phyloP scores from a whole-genome alignment of 1,140 invertebrate genomes.

The Leptinotarsa texana region DNA sequence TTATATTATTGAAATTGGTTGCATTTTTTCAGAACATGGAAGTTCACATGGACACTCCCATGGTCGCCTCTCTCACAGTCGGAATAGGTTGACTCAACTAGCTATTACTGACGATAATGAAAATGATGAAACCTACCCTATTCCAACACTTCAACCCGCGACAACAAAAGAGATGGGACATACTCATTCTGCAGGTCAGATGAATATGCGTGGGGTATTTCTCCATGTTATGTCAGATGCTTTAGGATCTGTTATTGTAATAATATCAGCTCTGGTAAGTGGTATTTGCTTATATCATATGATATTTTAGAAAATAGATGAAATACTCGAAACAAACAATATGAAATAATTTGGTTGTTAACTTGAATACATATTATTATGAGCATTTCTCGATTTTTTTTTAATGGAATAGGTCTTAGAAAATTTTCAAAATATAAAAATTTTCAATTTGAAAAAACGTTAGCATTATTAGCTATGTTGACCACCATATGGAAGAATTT shows the following conservation, averaged over 20 bases:
- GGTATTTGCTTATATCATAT: neutral
- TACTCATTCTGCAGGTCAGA: constrained; percentile 70
- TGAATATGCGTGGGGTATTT: constrained; percentile 98
- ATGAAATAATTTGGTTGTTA: no score
- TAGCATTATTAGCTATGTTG: no score
- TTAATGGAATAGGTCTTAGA: no score
- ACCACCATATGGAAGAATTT: no score
- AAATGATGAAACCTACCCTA: constrained; percentile 73
- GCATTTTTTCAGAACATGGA: constrained; percentile 69
- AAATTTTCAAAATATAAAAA: no score
- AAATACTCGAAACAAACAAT: no score
- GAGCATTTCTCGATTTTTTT: no score
- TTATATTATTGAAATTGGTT: constrained; percentile 2
- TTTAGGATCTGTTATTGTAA: constrained; percentile 93
- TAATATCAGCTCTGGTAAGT: constrained; percentile 81
- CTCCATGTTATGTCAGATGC: constrained; percentile 97
- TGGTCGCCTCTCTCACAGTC: constrained; percentile 66
- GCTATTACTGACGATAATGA: constrained; percentile 78
- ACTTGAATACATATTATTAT: no score
- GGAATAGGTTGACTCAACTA: constrained; percentile 65
- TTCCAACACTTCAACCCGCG: constrained; percentile 56
- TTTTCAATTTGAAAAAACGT: no score
- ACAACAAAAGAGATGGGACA: constrained; percentile 55
- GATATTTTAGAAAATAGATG: no score
- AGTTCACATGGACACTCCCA: constrained; percentile 73